phyloP scores from a whole-genome alignment of 2,888 invertebrate species.

The Sarcophaga caerulescens region DNA sequence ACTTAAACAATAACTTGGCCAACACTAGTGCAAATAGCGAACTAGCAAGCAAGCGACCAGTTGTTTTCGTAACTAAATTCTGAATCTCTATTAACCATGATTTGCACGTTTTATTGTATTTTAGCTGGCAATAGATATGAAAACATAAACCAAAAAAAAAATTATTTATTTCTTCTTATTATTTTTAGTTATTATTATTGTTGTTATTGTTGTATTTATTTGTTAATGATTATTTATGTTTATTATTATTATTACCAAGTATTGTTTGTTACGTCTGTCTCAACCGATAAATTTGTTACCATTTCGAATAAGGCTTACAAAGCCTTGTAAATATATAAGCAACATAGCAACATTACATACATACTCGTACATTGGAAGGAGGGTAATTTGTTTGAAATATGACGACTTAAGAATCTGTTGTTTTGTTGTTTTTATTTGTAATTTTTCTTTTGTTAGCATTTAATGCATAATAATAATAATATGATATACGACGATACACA shows the following conservation, averaged over 20 bases:
- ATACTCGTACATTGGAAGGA: not conserved
- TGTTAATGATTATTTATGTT: slow-evolving; percentile 67
- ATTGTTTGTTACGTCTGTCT: not conserved
- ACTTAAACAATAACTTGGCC: no score
- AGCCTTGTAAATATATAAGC: no score
- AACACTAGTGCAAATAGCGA: no score
- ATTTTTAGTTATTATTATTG: slow-evolving; percentile 20
- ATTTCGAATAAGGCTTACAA: no score
- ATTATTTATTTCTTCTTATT: not conserved
- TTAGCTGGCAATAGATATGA: slow-evolving; percentile 37
- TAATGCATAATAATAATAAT: slow-evolving; percentile 30
- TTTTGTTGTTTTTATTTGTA: slow-evolving; percentile 40
- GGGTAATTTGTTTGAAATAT: slow-evolving; percentile 58
- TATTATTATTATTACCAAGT: slow-evolving; percentile 54
- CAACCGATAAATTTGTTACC: slow-evolving; percentile 13
- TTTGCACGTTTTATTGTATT: slow-evolving; percentile 57
- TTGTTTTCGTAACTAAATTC: slow-evolving; percentile 21
- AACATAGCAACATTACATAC: no score
- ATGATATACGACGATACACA: slow-evolving; percentile 48
- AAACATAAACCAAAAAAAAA: no score
- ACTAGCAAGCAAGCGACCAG: no score
- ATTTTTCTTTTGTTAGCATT: slow-evolving; percentile 12
- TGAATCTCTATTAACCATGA: slow-evolving; percentile 36
- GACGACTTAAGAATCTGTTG: slow-evolving; percentile 38
- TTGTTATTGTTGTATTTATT: slow-evolving; percentile 32